Conservation (phyloP, 2,113 vertebrate species). For the Dipodomys stephensi region DNA sequence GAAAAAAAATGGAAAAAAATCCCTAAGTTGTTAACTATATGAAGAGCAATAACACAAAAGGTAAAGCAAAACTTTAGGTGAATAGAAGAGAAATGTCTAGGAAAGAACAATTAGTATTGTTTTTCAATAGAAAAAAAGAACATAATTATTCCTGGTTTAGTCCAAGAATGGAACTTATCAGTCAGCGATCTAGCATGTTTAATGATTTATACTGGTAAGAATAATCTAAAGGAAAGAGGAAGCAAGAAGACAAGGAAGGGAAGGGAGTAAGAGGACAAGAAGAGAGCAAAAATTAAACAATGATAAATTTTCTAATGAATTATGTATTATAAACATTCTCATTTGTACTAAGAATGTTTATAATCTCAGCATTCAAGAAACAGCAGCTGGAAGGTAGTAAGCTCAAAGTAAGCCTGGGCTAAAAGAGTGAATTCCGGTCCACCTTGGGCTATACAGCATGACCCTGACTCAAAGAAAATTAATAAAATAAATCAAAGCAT, state of each 20-base stretch:
- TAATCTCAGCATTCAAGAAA: background rate
- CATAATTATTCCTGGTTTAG: background rate
- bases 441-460: too few species aligned
- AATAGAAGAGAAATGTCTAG: conserved; percentile 3
- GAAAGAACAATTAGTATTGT: background rate
- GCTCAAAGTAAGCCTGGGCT: too few species aligned
- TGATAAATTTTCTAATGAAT: conserved; percentile 9
- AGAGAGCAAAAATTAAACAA: background rate
- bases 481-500: too few species aligned
- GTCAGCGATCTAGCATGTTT: conserved; percentile 2
- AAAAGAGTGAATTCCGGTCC: background rate
- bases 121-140: background rate
- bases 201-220: conserved; percentile 17
- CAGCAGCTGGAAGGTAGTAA: background rate
- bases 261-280: accelerated
- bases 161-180: background rate
- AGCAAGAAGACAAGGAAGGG: background rate
- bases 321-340: conserved; percentile 14
- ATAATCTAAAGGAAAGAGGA: background rate
- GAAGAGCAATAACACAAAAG: background rate
- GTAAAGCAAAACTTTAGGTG: conserved; percentile 18
- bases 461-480: background rate
- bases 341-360: background rate
- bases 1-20: background rate
- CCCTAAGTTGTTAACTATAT: background rate